Conservation (phyloP, 2,888 invertebrate species). For the Sabatieria punctata region DNA sequence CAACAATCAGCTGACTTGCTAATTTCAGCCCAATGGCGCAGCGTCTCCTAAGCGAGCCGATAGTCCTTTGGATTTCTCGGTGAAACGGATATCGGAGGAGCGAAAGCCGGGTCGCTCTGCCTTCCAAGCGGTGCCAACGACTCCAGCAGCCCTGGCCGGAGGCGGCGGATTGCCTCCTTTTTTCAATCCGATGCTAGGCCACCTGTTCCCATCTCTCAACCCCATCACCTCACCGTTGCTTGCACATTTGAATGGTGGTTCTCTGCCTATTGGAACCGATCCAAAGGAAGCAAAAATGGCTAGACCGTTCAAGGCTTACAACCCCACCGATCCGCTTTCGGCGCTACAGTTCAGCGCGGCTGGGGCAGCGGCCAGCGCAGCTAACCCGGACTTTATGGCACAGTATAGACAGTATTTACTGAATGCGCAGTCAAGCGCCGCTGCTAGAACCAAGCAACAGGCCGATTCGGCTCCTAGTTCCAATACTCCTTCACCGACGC, state of each 20-base stretch:
- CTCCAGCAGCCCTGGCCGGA: not conserved
- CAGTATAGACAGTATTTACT: not conserved
- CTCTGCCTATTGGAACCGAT: no score
- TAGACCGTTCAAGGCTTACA: constrained; percentile 11
- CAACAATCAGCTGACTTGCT: no score
- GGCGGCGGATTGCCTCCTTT: not conserved
- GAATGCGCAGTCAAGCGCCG: not conserved
- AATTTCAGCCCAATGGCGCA: no score
- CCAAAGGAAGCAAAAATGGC: not conserved
- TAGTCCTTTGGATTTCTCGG: not conserved
- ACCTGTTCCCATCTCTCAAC: no score
- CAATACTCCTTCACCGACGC: no score
- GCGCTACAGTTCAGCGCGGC: constrained; percentile 4
- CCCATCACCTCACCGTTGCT: not conserved
- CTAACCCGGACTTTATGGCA: not conserved
- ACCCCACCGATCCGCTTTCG: constrained; percentile 8
- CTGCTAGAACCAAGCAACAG: not conserved
- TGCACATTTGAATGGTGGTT: no score
- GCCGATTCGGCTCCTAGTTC: no score
- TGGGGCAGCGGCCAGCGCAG: not conserved
- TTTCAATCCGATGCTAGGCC: no score
- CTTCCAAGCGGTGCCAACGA: not conserved
- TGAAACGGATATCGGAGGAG: no score
- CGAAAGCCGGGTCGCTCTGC: not conserved
- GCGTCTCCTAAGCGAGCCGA: no score